Conservation (phyloP, 2,888 invertebrate genomes). For the Netelia fuscicornis region DNA sequence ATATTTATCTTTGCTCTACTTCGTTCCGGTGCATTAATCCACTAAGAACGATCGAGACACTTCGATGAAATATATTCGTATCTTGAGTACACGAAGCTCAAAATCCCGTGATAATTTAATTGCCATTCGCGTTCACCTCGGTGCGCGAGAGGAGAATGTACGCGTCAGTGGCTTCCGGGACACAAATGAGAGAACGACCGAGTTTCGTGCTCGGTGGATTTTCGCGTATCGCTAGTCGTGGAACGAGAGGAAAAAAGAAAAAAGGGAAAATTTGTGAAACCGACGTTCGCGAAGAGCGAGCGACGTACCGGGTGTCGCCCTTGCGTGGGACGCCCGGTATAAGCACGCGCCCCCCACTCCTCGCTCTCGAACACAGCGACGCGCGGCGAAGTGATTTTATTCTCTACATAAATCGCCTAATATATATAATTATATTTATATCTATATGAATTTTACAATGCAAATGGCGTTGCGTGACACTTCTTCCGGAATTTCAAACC, state of each 20-base stretch:
- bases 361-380: no score
- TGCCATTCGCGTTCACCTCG: constrained; percentile 41
- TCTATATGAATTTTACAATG: not conserved
- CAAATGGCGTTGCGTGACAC: constrained; percentile 22
- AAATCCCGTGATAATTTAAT: constrained; percentile 67
- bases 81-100: constrained; percentile 29
- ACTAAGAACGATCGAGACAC: constrained; percentile 36
- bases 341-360: no score
- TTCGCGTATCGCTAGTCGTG: not conserved
- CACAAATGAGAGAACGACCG: not conserved
- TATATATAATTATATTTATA: not conserved
- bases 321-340: no score
- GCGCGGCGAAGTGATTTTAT: no score
- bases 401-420: no score
- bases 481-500: constrained; percentile 76
- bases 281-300: not conserved
- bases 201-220: not conserved
- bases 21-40: constrained; percentile 28
- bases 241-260: constrained; percentile 31
- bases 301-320: no score
- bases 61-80: constrained; percentile 44
- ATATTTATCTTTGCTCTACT: constrained; percentile 3
- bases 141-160: constrained; percentile 31
- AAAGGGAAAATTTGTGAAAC: constrained; percentile 4
- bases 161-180: constrained; percentile 24